A percentile compares a stretch with the other conserved stretches of the same genome.
These are phyloP conservation scores for Gasterosteus aculeatus DNA, from an alignment of 2,113 vertebrate species.

Conservation along the genomic window DNA sequence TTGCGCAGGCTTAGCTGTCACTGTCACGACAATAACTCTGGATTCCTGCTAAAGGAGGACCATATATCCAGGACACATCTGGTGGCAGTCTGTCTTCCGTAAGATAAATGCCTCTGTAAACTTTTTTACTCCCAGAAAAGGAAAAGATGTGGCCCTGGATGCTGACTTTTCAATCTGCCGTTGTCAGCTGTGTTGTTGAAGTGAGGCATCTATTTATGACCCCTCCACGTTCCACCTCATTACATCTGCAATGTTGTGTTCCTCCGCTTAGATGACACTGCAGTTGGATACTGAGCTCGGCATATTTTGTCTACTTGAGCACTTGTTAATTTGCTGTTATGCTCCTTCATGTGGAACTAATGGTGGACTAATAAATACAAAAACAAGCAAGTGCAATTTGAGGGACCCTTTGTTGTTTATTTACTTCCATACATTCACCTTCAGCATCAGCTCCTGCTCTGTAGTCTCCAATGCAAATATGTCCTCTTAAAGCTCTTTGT, in stretches of 20 bases:
- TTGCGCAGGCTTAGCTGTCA: constrained; percentile 14
- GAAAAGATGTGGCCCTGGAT: constrained; percentile 62
- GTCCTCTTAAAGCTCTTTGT: constrained; percentile 27
- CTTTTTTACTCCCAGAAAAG: constrained; percentile 29
- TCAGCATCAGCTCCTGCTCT: not conserved
- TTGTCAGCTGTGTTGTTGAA: constrained; percentile 70
- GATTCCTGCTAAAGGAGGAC: constrained; percentile 28
- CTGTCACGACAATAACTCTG: constrained; percentile 1
- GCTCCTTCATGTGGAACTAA: constrained; percentile 57
- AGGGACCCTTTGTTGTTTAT: not conserved
- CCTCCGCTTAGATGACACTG: constrained; percentile 56
- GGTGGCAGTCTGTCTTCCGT: constrained; percentile 62
- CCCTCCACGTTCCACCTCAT: constrained; percentile 73
- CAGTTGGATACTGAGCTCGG: constrained; percentile 71
- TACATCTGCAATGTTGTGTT: constrained; percentile 71
- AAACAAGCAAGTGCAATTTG: constrained; percentile 22
- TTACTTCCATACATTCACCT: not conserved
- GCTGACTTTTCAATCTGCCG: constrained; percentile 62
- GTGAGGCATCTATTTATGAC: constrained; percentile 71
- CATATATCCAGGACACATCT: constrained; percentile 48
- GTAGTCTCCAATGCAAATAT: not conserved
- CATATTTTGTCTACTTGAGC: constrained; percentile 58
- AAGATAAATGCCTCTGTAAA: constrained; percentile 47
- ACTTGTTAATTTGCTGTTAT: constrained; percentile 67
- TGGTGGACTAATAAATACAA: constrained; percentile 22